A percentile compares a stretch with the other conserved stretches of the same genome.
phyloP scores from a whole-genome alignment of 2,113 vertebrate species.

The Tyrannus savana region DNA sequence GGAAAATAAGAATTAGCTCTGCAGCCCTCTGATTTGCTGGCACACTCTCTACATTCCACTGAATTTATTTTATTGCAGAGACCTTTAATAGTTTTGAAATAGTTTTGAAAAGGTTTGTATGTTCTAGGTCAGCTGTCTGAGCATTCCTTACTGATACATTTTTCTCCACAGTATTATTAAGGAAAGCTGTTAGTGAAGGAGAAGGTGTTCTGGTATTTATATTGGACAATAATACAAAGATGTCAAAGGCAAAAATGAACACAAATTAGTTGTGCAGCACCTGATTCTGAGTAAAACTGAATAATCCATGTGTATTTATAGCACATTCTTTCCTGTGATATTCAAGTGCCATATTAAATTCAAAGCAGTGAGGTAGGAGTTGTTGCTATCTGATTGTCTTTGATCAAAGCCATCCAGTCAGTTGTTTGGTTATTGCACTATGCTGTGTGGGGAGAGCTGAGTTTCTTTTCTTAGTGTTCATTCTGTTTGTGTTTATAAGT shows the following conservation, averaged over 20 bases:
- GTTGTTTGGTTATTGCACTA: not conserved
- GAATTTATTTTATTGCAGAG: not conserved
- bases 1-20: slow-evolving; percentile 12
- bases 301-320: not conserved
- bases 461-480: not conserved
- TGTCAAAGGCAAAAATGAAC: not conserved
- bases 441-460: not conserved
- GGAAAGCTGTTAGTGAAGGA: not conserved
- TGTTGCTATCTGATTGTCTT: slow-evolving; percentile 2
- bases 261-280: not conserved
- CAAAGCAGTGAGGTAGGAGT: not conserved
- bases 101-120: not conserved
- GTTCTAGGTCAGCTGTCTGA: not conserved
- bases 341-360: not conserved
- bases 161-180: not conserved
- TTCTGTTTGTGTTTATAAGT: slow-evolving; percentile 15
- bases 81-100: not conserved
- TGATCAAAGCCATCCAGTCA: not conserved
- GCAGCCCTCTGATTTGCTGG: not conserved
- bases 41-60: not conserved
- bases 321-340: not conserved
- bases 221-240: not conserved
- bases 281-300: not conserved
- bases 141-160: not conserved
- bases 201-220: not conserved